Conservation (phyloP, 2,113 vertebrate genomes). For the Notothenia rossii region DNA sequence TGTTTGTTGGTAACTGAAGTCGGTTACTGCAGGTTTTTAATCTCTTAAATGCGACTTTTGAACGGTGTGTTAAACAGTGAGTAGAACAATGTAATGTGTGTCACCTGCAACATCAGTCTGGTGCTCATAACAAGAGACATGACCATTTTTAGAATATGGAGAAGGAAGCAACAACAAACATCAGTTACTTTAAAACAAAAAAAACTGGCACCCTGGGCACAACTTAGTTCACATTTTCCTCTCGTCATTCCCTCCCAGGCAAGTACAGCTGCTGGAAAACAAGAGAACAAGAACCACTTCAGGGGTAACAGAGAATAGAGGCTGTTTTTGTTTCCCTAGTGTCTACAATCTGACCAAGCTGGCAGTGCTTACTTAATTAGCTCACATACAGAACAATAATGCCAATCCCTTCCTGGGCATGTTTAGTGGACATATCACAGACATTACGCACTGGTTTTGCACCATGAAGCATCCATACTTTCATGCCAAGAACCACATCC, state of each 20-base stretch:
- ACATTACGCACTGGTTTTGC: constrained; percentile 78
- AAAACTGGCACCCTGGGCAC: constrained; percentile 60
- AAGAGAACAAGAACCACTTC: constrained; percentile 66
- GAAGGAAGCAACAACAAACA: constrained; percentile 26
- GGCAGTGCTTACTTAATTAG: constrained; percentile 66
- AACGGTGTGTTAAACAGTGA: not conserved
- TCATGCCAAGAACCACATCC: constrained; percentile 75
- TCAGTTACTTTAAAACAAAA: constrained; percentile 38
- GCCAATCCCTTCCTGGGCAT: constrained; percentile 76
- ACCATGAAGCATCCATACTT: constrained; percentile 67
- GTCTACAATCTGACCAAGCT: constrained; percentile 58
- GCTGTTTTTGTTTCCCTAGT: constrained; percentile 61
- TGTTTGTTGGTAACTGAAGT: constrained; percentile 8
- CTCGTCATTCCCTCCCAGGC: constrained; percentile 67
- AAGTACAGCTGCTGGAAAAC: constrained; percentile 66
- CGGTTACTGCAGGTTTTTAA: not conserved
- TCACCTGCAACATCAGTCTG: constrained; percentile 14
- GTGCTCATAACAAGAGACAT: constrained; percentile 5
- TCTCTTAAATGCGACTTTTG: not conserved
- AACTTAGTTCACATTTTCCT: constrained; percentile 76
- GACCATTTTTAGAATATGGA: constrained; percentile 11
- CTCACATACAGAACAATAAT: constrained; percentile 73
- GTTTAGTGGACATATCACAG: constrained; percentile 79
- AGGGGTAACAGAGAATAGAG: constrained; percentile 43
- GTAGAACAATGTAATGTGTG: constrained; percentile 8